Base-by-base conservation (phyloP, 2,888 invertebrate species). In the Plagodis dolabraria region DNA sequence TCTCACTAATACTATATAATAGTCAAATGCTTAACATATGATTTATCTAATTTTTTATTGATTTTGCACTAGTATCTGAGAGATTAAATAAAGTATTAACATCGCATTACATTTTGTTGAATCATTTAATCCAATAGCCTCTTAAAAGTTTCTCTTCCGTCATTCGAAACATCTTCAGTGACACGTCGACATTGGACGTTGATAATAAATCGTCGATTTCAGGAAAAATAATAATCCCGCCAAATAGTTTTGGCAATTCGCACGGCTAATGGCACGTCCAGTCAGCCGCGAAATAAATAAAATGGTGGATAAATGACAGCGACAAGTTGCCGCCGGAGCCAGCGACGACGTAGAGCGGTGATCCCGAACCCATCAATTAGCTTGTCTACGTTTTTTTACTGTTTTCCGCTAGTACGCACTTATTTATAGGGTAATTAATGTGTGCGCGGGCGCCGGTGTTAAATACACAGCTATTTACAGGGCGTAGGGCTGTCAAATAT, bases 371-470 rank as follows among this genome's bases (percentile, higher is more conserved):
- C 60, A 69, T 69, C 62, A 67, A 69, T 69, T 69, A 68, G 61
- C 59, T 40, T 47, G 68, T 64, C 65, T 56, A 63, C 63, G 8
- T 69, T 68, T 69, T 68, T 70, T 72, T 67, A 61, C 60, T 64
- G 63, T 68, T 64, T 64, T 62, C 60, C 63, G 53, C 74, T 70
- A 67, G 70, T 69, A 74, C 74, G 66, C 69, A 70, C 70, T 75
- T 80, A 80, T 80, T 80, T 80, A 80, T 79, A 80, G 77, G 68
- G 75, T 80, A 80, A 80, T 80, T 80, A 80, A 80, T 80, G 80
- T 70, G 79, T 79, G 75, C 71, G 71, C 77, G 76, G 73, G 78
- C 79, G 79, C 79, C 77, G 71, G 67, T 64, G 69, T 57, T 62
- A 63, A 64, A 67, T 58, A 63, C 60, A 57, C 63, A 47, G 72